Percentiles rank a stretch among this genome's conserved stretches.
Conservation (phyloP, 2,797 vertebrate genomes). For the Channa striata region DNA sequence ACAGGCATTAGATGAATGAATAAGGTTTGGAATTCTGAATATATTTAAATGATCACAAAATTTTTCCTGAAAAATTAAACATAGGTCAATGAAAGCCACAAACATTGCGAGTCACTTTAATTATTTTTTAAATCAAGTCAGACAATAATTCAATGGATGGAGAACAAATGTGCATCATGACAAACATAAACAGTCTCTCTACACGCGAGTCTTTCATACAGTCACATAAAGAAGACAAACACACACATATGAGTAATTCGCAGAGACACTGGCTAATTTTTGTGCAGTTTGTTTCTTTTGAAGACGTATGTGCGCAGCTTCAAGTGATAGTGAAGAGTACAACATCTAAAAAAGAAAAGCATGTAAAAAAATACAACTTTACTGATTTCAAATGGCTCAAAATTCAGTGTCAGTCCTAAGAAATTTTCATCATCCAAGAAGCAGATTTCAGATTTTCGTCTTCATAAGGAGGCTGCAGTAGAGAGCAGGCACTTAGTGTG, state of each 20-base stretch:
- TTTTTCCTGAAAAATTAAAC: not conserved
- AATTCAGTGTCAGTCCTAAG: not conserved
- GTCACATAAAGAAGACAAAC: conserved; percentile 38
- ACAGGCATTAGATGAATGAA: not conserved
- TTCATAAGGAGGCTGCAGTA: conserved; percentile 45
- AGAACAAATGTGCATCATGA: not conserved
- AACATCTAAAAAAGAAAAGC: not conserved
- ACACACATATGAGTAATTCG: conserved; percentile 12
- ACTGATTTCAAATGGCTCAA: conserved; percentile 3
- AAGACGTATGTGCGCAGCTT: not conserved
- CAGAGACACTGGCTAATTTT: conserved; percentile 11
- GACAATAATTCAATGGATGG: conserved; percentile 15
- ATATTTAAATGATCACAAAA: not conserved
- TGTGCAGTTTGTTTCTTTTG: not conserved
- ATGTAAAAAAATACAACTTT: not conserved
- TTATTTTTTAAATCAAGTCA: conserved; percentile 31
- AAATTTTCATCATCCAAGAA: not conserved
- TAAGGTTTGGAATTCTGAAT: not conserved
- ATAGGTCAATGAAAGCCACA: not conserved
- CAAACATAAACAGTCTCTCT: not conserved
- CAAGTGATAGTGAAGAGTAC: not conserved
- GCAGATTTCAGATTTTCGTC: accelerated
- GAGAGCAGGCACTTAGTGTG: conserved; percentile 75
- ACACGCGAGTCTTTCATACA: not conserved
- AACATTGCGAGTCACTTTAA: conserved; percentile 34